A percentile compares a stretch with the other conserved stretches of the same genome.
Evolutionary conservation across 2,888 invertebrate genomes (phyloP).

Genomic region (Drosophila tripunctata): DNA sequence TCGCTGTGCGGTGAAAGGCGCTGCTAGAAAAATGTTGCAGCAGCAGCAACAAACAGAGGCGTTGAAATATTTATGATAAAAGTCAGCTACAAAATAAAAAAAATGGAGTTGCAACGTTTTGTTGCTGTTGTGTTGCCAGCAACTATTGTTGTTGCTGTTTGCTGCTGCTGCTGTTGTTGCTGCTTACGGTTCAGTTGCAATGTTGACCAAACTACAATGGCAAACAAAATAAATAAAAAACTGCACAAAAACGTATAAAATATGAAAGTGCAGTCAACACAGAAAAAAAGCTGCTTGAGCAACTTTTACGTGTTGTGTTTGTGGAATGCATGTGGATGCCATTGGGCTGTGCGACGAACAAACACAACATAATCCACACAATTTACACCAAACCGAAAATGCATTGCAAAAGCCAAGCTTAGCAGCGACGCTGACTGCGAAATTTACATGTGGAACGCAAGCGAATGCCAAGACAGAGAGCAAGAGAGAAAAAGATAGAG

Average conservation of each 20-base stretch:
- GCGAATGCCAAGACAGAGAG: neutral
- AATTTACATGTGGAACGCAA: constrained; percentile 28
- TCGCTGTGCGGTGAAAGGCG: constrained; percentile 54
- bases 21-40: constrained; percentile 30
- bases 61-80: constrained; percentile 73
- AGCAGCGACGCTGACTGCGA: constrained; percentile 11
- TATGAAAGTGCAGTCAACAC: constrained; percentile 68
- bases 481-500: neutral
- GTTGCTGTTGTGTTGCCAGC: constrained; percentile 25
- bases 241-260: constrained; percentile 41
- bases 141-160: constrained; percentile 8
- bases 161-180: constrained; percentile 18
- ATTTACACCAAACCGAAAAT: constrained; percentile 33
- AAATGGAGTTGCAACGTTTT: constrained; percentile 51
- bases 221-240: constrained; percentile 18
- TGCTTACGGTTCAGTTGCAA: constrained; percentile 50
- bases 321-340: constrained; percentile 70
- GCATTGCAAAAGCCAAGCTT: constrained; percentile 45
- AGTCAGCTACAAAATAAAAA: constrained; percentile 40
- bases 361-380: constrained; percentile 35
- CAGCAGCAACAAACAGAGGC: constrained; percentile 49
- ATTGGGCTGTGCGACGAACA: constrained; percentile 25
- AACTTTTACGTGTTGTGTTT: constrained; percentile 67
- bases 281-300: constrained; percentile 55
- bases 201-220: constrained; percentile 45